Conservation (phyloP, 53 echinoderm and acorn worm genomes). For the Paelopatides confundens region DNA sequence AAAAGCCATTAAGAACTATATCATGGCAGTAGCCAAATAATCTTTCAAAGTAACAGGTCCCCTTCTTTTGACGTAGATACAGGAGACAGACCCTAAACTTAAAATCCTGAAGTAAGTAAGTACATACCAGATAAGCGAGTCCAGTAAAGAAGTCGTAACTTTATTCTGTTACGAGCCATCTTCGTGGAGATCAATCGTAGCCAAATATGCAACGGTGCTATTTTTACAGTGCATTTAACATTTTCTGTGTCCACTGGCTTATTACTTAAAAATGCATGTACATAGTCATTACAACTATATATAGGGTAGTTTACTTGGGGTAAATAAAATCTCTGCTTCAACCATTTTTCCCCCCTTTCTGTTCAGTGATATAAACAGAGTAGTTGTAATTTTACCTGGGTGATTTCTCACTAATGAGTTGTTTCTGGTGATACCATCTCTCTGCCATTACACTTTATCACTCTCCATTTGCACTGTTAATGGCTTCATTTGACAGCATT, state of each 20-base stretch:
- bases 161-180: neutral
- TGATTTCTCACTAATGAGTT: conserved; percentile 36
- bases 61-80: no score
- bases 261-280: neutral
- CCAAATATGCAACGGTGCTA: neutral
- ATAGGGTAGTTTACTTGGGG: neutral
- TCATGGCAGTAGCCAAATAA: no score
- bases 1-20: no score
- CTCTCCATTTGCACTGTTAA: neutral
- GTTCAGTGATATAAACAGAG: neutral
- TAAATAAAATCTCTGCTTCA: neutral
- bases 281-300: neutral
- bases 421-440: neutral
- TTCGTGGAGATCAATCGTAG: neutral
- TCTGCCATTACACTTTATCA: conserved; percentile 15
- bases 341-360: neutral
- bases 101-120: no score
- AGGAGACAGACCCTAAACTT: no score
- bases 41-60: no score
- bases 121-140: no score
- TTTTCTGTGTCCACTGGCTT: neutral
- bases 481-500: neutral
- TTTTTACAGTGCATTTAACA: neutral
- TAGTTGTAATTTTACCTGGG: neutral
- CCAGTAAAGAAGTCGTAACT: no score